Percentiles rank a stretch among this genome's conserved stretches.
Conservation (phyloP, 2,888 invertebrate genomes). For the Tetragnatha montana region DNA sequence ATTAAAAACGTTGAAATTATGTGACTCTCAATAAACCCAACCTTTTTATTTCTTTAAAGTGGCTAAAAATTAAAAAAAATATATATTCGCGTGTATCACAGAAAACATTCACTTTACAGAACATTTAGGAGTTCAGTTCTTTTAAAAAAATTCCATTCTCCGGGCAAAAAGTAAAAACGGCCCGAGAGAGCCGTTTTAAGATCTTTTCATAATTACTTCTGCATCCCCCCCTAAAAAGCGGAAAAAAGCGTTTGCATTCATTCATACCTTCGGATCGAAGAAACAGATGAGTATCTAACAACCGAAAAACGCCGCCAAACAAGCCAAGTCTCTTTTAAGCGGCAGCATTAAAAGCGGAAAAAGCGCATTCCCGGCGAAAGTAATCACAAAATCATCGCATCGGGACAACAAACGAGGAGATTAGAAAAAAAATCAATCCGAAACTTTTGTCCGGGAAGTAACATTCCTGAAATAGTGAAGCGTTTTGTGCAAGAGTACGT, state of each 20-base stretch:
- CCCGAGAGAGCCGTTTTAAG: background rate
- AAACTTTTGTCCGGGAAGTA: constrained; percentile 52
- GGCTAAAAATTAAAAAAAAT: no score
- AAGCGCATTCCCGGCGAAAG: constrained; percentile 23
- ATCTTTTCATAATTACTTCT: background rate
- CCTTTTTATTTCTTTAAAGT: no score
- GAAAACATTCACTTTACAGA: no score
- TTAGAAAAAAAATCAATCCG: constrained; percentile 42
- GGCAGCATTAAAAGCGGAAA: constrained; percentile 16
- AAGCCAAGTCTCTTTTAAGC: constrained; percentile 38
- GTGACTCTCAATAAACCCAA: no score
- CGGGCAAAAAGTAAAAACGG: no score
- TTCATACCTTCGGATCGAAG: background rate
- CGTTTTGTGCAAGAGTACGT: constrained; percentile 28
- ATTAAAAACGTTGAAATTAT: no score
- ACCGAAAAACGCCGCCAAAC: constrained; percentile 2
- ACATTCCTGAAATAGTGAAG: constrained; percentile 52
- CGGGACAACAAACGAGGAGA: constrained; percentile 51
- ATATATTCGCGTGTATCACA: no score
- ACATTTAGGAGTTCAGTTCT: no score
- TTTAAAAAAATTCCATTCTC: no score
- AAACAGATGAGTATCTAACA: constrained; percentile 10
- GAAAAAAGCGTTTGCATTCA: background rate
- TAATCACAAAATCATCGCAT: constrained; percentile 55
- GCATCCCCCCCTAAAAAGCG: background rate